phyloP scores from a whole-genome alignment of 2,888 invertebrate species.

The Sarcophaga variegata region DNA sequence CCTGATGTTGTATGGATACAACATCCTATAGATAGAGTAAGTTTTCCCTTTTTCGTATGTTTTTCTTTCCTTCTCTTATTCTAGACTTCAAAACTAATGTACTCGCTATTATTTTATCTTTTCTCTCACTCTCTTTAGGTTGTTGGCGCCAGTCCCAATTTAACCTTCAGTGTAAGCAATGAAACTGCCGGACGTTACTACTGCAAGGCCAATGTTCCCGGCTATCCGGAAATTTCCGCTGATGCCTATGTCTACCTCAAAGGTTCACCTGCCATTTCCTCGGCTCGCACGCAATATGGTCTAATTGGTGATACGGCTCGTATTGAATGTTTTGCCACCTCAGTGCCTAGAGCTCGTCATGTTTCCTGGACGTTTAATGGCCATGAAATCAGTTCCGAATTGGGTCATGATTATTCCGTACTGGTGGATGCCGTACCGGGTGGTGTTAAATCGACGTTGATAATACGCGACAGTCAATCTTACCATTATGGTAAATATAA shows the following conservation, averaged over 20 bases:
- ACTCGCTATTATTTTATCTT: not conserved
- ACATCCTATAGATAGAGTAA: conserved; percentile 88
- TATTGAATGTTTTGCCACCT: conserved; percentile 94
- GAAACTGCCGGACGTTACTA: conserved; percentile 93
- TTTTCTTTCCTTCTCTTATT: not conserved
- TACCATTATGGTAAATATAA: conserved; percentile 96
- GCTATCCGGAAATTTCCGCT: conserved; percentile 92
- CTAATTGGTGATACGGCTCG: conserved; percentile 90
- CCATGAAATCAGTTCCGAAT: conserved; percentile 88
- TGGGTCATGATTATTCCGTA: conserved; percentile 89
- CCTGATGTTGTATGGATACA: conserved; percentile 95
- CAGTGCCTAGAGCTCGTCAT: conserved; percentile 93
- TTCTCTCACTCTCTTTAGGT: conserved; percentile 80
- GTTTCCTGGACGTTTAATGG: conserved; percentile 95
- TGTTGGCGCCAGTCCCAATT: conserved; percentile 89
- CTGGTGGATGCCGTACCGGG: conserved; percentile 89
- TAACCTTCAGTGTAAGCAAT: conserved; percentile 89
- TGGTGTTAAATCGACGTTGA: conserved; percentile 93
- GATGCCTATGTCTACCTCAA: conserved; percentile 91
- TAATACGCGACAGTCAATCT: conserved; percentile 92
- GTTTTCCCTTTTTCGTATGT: conserved; percentile 69
- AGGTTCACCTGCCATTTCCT: conserved; percentile 90
- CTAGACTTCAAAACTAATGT: too few relatives aligned
- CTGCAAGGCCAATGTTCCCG: conserved; percentile 93
- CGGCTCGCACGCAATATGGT: conserved; percentile 91